phyloP scores from a whole-genome alignment of 2,797 vertebrate species.

The Triplophysa yarkandensis region DNA sequence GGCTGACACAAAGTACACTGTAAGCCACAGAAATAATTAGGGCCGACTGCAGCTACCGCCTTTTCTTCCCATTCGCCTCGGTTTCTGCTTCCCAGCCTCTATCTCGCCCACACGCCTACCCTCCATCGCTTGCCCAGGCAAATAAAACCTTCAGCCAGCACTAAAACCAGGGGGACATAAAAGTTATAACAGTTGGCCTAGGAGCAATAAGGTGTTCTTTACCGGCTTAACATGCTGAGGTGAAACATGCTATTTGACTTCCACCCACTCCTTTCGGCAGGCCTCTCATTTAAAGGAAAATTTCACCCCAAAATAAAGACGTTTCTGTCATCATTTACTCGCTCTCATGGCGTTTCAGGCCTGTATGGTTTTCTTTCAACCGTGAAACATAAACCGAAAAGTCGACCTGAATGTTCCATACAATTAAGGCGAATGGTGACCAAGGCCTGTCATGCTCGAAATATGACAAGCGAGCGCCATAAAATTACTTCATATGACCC shows the following conservation, averaged over 20 bases:
- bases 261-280: constrained; percentile 27
- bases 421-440: background rate
- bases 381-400: background rate
- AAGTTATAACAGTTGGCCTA: constrained; percentile 26
- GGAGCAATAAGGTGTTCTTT: constrained; percentile 23
- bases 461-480: background rate
- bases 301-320: background rate
- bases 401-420: background rate
- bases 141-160: constrained; percentile 17
- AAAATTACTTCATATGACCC: background rate
- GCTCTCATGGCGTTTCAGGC: background rate
- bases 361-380: background rate
- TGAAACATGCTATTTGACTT: constrained; percentile 41
- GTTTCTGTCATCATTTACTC: constrained; percentile 1
- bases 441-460: background rate
- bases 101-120: constrained; percentile 22
- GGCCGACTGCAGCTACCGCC: constrained; percentile 45
- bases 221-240: constrained; percentile 9
- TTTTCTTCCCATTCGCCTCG: constrained; percentile 48
- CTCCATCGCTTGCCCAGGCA: constrained; percentile 13
- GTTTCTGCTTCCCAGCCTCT: constrained; percentile 22
- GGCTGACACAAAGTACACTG: constrained; percentile 52
- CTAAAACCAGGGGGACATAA: constrained; percentile 28
- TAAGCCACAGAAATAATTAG: constrained; percentile 55
- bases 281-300: constrained; percentile 23